Conservation (phyloP, 2,113 vertebrate species). For the Rhinichthys klamathensis region DNA sequence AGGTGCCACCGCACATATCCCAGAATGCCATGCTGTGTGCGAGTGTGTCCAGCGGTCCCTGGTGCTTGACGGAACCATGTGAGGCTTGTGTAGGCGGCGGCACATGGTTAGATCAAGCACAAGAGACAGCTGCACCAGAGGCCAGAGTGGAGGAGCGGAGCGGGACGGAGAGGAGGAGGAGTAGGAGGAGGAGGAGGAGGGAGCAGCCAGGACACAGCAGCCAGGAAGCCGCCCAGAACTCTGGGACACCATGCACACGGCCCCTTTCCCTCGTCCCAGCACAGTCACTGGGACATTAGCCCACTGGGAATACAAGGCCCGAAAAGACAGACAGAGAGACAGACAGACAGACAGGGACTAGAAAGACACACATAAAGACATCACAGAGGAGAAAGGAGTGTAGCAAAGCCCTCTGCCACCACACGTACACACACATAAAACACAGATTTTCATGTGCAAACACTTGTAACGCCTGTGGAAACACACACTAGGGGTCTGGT, state of each 20-base stretch:
- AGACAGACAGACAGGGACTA: conserved; percentile 25
- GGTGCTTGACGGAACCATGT: conserved; percentile 99
- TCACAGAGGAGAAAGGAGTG: conserved; percentile 44
- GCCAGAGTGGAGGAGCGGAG: conserved; percentile 86
- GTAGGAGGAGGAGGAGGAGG: conserved; percentile 81
- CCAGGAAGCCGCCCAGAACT: conserved; percentile 61
- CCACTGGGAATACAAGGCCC: conserved; percentile 42
- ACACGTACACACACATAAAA: conserved; percentile 13
- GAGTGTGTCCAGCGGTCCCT: conserved; percentile 94
- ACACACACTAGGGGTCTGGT: not conserved
- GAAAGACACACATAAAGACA: conserved; percentile 40
- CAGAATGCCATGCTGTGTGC: conserved; percentile 88
- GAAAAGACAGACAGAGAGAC: conserved; percentile 41
- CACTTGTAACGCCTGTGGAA: conserved; percentile 5
- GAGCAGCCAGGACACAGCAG: conserved; percentile 75
- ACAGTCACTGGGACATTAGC: conserved; percentile 38
- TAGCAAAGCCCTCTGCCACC: conserved; percentile 47
- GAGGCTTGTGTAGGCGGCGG: conserved; percentile 96
- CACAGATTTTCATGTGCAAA: conserved; percentile 13
- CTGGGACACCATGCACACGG: conserved; percentile 50
- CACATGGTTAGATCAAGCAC: conserved; percentile 99
- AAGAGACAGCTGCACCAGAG: conserved; percentile 97
- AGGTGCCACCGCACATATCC: conserved; percentile 72
- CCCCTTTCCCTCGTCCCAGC: conserved; percentile 25
- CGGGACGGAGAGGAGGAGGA: conserved; percentile 81